phyloP scores from a whole-genome alignment of 2,888 invertebrate species.

The Thelaira solivaga region DNA sequence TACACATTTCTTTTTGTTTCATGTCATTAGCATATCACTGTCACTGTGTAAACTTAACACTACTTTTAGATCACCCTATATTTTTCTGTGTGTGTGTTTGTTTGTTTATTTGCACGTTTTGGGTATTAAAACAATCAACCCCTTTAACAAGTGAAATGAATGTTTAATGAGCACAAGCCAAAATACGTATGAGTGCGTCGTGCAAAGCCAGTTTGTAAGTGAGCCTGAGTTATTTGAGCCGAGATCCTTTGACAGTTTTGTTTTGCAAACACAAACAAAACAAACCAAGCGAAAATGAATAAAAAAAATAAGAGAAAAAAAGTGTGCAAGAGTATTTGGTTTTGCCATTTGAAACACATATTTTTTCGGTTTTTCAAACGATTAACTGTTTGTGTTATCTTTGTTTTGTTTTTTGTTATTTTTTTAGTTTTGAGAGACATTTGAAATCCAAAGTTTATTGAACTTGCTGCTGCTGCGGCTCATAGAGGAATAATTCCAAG shows the following conservation, averaged over 20 bases:
- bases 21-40: too few species aligned
- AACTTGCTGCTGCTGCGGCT: slow-evolving; percentile 27
- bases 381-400: slow-evolving; percentile 57
- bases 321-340: slow-evolving; percentile 5
- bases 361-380: slow-evolving; percentile 58
- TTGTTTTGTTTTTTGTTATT: slow-evolving; percentile 7
- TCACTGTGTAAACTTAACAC: too few species aligned
- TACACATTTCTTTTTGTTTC: too few species aligned
- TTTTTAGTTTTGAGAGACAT: slow-evolving; percentile 40
- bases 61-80: too few species aligned
- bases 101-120: too few species aligned
- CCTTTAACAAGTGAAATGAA: slow-evolving; percentile 26
- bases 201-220: not conserved
- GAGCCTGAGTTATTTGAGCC: not conserved
- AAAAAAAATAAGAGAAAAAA: too few species aligned
- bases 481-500: not conserved
- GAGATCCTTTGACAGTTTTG: slow-evolving; percentile 50
- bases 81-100: too few species aligned
- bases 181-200: too few species aligned
- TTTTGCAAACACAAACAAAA: not conserved
- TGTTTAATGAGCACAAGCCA: not conserved
- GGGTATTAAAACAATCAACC: slow-evolving; percentile 18
- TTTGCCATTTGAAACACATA: slow-evolving; percentile 24
- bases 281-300: not conserved
- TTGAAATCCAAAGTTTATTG: slow-evolving; percentile 61